Evolutionary conservation across 1,140 invertebrate species (phyloP).

Genomic region (Tetramorium simillimum): DNA sequence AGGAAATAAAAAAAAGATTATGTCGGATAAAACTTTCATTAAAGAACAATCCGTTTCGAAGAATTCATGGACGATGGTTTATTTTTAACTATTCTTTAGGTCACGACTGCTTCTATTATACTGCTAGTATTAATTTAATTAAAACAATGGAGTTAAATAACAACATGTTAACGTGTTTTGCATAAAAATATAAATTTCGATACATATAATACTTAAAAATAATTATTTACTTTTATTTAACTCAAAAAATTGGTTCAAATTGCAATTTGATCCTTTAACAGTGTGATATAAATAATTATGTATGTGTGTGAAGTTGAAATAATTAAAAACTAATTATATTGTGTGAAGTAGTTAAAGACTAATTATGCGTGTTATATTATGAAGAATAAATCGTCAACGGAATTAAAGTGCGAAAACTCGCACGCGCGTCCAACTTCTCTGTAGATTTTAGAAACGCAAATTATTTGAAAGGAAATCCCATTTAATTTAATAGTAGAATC

Average conservation of each 20-base stretch:
- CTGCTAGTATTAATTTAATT: too few relatives aligned
- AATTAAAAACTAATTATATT: not conserved
- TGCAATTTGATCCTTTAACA: too few relatives aligned
- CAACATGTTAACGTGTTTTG: too few relatives aligned
- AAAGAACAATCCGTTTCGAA: slow-evolving; percentile 1
- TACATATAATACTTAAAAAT: too few relatives aligned
- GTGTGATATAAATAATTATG: not conserved
- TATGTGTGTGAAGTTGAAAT: not conserved
- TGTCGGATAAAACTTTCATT: not conserved
- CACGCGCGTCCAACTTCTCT: not conserved
- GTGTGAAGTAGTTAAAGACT: not conserved
- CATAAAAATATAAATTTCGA: too few relatives aligned
- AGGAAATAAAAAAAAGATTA: not conserved
- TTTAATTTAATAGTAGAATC: slow-evolving; percentile 25
- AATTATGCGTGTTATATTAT: not conserved
- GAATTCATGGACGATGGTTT: not conserved
- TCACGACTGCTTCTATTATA: too few relatives aligned
- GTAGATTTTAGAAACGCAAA: slow-evolving; percentile 6
- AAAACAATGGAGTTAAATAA: too few relatives aligned
- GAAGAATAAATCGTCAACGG: not conserved
- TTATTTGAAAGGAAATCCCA: slow-evolving; percentile 4
- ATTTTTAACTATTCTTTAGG: too few relatives aligned
- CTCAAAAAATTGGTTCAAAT: too few relatives aligned
- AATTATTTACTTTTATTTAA: too few relatives aligned
- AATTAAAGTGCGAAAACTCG: not conserved